phyloP scores from a whole-genome alignment of 2,888 invertebrate genomes.

The Dynastes hyllus region DNA sequence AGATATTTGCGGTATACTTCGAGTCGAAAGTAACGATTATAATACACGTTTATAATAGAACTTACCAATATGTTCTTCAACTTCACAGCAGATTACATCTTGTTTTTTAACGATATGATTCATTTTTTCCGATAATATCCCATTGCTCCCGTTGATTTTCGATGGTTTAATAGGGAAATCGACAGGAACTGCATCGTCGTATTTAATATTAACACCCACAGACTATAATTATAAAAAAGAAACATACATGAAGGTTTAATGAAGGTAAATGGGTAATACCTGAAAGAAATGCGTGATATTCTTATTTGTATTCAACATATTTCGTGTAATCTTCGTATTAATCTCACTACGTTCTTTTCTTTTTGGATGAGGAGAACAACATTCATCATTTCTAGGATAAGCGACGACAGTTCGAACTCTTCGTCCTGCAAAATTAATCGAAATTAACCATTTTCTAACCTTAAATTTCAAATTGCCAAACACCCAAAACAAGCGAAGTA shows the following conservation, averaged over 20 bases:
- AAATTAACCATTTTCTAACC: slow-evolving; percentile 5
- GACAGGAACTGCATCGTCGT: slow-evolving; percentile 45
- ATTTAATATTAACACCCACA: slow-evolving; percentile 46
- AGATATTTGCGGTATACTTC: neutral
- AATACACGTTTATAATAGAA: neutral
- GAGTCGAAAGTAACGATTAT: neutral
- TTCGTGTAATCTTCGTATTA: slow-evolving; percentile 53
- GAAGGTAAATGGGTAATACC: slow-evolving; percentile 35
- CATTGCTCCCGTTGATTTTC: neutral
- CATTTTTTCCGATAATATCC: neutral
- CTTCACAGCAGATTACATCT: slow-evolving; percentile 16
- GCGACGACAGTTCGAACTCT: slow-evolving; percentile 56
- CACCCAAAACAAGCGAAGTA: slow-evolving; percentile 30
- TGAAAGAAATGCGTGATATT: slow-evolving; percentile 59
- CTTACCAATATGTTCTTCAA: slow-evolving; percentile 24
- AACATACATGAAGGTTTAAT: neutral
- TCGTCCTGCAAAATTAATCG: slow-evolving; percentile 44
- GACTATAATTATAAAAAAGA: slow-evolving; percentile 25
- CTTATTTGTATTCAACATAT: slow-evolving; percentile 53
- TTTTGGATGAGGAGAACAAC: slow-evolving; percentile 57
- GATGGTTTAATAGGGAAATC: neutral
- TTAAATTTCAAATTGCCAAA: slow-evolving; percentile 23
- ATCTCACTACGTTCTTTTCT: slow-evolving; percentile 56
- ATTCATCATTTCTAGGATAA: slow-evolving; percentile 53
- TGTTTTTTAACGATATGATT: neutral